These are phyloP conservation scores for Drosophila azteca DNA, from an alignment of 1,140 invertebrate species.

Conservation along the genomic window DNA sequence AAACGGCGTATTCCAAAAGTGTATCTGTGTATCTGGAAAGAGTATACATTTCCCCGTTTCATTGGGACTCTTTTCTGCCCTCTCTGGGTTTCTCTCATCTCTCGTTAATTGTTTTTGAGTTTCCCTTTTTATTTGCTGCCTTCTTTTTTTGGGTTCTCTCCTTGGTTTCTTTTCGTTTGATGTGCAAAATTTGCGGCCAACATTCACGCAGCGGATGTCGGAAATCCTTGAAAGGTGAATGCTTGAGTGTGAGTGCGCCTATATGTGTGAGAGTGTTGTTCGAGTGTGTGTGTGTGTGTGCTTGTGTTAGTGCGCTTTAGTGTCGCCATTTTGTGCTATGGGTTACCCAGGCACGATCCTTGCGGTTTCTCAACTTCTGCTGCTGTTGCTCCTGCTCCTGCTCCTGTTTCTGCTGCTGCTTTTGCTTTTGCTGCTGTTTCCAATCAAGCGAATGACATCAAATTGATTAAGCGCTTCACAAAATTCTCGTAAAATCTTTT, in stretches of 20 bases:
- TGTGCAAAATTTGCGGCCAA: slow-evolving; percentile 53
- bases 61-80: not conserved
- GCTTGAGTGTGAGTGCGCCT: slow-evolving; percentile 9
- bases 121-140: slow-evolving; percentile 9
- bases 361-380: slow-evolving; percentile 35
- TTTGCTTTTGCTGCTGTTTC: not conserved
- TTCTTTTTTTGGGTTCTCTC: not conserved
- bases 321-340: slow-evolving; percentile 65
- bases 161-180: slow-evolving; percentile 31
- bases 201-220: slow-evolving; percentile 39
- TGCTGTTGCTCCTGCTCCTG: not conserved
- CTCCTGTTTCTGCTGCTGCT: not conserved
- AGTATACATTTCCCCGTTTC: not conserved
- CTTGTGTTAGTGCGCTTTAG: slow-evolving; percentile 39
- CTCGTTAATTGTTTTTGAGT: slow-evolving; percentile 37
- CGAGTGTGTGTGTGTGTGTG: not conserved
- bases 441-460: slow-evolving; percentile 36
- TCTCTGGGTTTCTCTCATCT: not conserved
- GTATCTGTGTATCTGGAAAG: not conserved
- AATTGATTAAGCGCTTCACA: slow-evolving; percentile 46
- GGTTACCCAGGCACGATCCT: slow-evolving; percentile 64
- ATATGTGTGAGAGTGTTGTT: not conserved
- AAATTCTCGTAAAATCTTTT: slow-evolving; percentile 24
- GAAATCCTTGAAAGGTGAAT: slow-evolving; percentile 39
- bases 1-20: not conserved